Evolutionary conservation across 2,113 vertebrate species (phyloP).

Genomic region (Irena cyanogastra): DNA sequence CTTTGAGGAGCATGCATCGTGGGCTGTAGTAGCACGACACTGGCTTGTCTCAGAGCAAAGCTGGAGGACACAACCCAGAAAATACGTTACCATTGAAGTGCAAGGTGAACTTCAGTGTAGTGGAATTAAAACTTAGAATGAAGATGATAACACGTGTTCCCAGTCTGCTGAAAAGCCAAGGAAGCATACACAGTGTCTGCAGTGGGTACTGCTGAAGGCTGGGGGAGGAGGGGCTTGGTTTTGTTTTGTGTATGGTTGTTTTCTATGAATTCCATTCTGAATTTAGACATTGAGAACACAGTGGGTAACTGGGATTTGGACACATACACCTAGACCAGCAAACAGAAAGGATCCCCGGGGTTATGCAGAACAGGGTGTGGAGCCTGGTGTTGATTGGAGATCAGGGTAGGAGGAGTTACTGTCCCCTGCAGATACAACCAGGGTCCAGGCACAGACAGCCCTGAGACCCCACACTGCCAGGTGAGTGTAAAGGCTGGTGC

Average conservation of each 20-base stretch:
- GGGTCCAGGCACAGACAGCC: neutral
- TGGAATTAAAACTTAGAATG: neutral
- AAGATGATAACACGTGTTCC: neutral
- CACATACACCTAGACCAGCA: rapidly evolving
- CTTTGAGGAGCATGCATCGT: neutral
- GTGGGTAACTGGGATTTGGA: neutral
- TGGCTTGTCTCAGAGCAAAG: neutral
- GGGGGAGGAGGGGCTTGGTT: neutral
- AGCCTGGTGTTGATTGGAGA: neutral
- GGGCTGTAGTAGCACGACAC: neutral
- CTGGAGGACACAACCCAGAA: neutral
- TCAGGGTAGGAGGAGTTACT: neutral
- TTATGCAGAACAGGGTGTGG: neutral
- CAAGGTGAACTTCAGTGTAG: neutral
- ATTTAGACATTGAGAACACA: neutral
- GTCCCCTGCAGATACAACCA: neutral
- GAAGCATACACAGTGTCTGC: neutral
- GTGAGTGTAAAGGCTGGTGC: neutral
- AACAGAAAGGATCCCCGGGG: neutral
- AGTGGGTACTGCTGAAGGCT: neutral
- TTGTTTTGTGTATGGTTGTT: neutral
- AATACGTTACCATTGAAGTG: neutral
- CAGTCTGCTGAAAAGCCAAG: neutral
- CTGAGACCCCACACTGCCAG: neutral
- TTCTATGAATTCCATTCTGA: neutral